Percentiles rank a stretch among this genome's conserved stretches.
Evolutionary conservation across 1,140 invertebrate species (phyloP).

Genomic region (Drosophila pachea): DNA sequence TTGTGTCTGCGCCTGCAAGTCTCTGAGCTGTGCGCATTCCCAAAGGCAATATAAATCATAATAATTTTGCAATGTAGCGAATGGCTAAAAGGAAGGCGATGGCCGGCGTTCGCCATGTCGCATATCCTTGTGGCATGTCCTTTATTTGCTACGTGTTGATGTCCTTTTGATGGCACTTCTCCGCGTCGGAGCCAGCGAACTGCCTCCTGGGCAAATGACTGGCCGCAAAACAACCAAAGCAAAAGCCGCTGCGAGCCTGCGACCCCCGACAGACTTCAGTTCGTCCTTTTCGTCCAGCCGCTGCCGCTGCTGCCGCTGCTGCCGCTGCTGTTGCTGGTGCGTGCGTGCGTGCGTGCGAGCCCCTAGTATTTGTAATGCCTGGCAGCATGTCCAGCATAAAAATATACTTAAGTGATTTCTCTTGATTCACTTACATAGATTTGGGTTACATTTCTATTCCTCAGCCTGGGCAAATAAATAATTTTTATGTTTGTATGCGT

Average conservation of each 20-base stretch:
- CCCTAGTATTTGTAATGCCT: conserved; percentile 74
- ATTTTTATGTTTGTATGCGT: conserved; percentile 64
- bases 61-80: conserved; percentile 76
- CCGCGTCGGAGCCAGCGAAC: conserved; percentile 25
- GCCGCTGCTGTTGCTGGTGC: not conserved
- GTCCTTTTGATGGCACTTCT: conserved; percentile 75
- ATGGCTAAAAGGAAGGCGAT: conserved; percentile 57
- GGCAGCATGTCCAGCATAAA: conserved; percentile 77
- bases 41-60: conserved; percentile 77
- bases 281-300: conserved; percentile 13
- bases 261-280: conserved; percentile 3
- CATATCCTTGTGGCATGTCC: conserved; percentile 76
- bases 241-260: conserved; percentile 25
- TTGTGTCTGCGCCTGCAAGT: conserved; percentile 39
- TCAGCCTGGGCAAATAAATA: conserved; percentile 64
- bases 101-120: conserved; percentile 32
- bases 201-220: conserved; percentile 64
- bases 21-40: conserved; percentile 60
- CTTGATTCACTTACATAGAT: conserved; percentile 77
- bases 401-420: conserved; percentile 77
- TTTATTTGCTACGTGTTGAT: conserved; percentile 77
- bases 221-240: conserved; percentile 62
- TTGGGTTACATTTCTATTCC: conserved; percentile 70
- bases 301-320: not conserved
- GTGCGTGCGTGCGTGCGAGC: conserved; percentile 56